Evolutionary conservation across 2,113 vertebrate genomes (phyloP), one percentile per base, ranked within the genome.

Genomic region (Scomber colias): DNA sequence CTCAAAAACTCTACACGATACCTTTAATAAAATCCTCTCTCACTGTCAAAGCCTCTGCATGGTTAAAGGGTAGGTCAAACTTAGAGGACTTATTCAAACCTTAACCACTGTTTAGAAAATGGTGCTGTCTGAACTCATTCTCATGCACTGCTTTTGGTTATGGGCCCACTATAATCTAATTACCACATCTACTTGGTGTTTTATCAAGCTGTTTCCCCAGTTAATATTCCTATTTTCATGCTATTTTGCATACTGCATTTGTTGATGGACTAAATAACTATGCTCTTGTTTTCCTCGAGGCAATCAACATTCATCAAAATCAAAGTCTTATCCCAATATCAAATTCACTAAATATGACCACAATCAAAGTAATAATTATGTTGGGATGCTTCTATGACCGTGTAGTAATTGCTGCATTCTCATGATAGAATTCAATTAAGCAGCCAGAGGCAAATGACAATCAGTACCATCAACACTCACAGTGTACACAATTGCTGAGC

Each of bases 321-420:
- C 16, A 60, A 81, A 10, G 50, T 51, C 77, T 71, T 65, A 65
- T 71, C 16, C 0, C 21, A 17, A 50, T 31, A 77, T 90, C 46
- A 35, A 53, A 17, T 86, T 77, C 27, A 24, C 24, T n/a, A 35
- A 73, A 80, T 68, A 67, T 31, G 54, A 66, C 56, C 71, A 65
- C 65, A 79, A 83, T 88, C 73, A 79, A 71, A 82, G 56, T 48
- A 61, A 75, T 80, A 57, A 84, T 84, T 77, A 65, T 57, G 54
- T 64, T 31, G 40, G 74, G 76, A 73, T 48, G 63, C 59, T 73
- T 53, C 19, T n/a, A 66, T 44, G 46, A 54, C 57, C 72, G 6
- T 54, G 56, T 21, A 1, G 27, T 60, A 61, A 45, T 57, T 16
- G 44, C 30, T 24, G 11, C 53, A 16, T 70, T 81, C 55, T 49